Conservation (phyloP, 2,797 vertebrate species). For the Tokudaia muenninki region DNA sequence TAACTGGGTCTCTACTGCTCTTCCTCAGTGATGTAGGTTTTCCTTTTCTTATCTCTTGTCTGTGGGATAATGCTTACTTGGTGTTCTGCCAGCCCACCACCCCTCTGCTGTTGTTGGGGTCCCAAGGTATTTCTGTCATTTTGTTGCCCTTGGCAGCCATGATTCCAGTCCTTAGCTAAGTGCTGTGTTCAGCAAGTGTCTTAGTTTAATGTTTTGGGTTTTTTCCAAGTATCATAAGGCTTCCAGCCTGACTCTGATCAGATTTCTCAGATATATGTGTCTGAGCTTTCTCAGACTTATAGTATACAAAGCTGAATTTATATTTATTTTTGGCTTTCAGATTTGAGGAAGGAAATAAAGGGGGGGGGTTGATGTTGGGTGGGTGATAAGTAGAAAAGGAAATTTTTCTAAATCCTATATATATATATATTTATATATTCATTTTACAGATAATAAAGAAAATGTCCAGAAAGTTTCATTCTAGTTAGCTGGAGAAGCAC, state of each 20-base stretch:
- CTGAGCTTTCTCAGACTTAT: background rate
- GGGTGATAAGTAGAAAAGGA: background rate
- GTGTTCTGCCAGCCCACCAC: fast-evolving
- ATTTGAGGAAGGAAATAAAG: background rate
- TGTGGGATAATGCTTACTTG: background rate
- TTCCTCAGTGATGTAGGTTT: background rate
- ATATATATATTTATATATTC: background rate
- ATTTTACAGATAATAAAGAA: background rate
- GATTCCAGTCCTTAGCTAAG: background rate
- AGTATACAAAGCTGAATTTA: background rate
- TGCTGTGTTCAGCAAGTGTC: background rate
- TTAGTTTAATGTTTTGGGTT: background rate
- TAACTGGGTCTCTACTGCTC: background rate
- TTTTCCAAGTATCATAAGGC: background rate
- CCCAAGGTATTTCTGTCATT: background rate
- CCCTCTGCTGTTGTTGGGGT: no score
- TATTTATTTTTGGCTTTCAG: background rate
- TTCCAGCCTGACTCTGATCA: background rate
- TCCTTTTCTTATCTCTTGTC: background rate
- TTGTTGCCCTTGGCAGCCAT: background rate
- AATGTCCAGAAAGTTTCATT: background rate
- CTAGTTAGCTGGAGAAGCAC: background rate
- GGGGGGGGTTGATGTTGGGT: background rate
- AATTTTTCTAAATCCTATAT: background rate
- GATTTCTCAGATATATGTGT: background rate